These are phyloP conservation scores for Phymatocera aterrima DNA, from an alignment of 2,888 invertebrate genomes.

Conservation along the genomic window DNA sequence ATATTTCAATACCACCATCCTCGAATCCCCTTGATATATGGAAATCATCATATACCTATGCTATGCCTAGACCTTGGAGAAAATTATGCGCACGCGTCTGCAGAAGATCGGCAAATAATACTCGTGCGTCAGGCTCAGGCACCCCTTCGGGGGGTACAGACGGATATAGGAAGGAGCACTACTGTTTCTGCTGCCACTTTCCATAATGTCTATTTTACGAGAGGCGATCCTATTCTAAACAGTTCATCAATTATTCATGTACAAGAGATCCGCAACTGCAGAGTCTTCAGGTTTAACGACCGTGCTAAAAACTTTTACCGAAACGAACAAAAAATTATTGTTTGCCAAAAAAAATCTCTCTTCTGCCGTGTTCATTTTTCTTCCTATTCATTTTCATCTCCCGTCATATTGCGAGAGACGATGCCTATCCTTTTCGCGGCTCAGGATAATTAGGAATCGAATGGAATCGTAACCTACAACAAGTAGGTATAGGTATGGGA, in stretches of 20 bases:
- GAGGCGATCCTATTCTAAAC: slow-evolving; percentile 1
- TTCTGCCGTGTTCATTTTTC: too few relatives aligned
- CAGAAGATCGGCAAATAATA: slow-evolving; percentile 27
- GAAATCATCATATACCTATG: too few relatives aligned
- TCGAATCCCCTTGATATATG: background rate
- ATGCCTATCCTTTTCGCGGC: background rate
- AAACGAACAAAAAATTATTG: too few relatives aligned
- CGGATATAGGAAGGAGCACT: background rate
- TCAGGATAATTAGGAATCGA: slow-evolving; percentile 5
- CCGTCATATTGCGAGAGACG: too few relatives aligned
- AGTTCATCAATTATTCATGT: slow-evolving; percentile 20
- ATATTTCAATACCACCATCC: background rate
- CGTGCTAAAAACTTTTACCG: too few relatives aligned
- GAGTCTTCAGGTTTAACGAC: too few relatives aligned
- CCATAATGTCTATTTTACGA: slow-evolving; percentile 32
- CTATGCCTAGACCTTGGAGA: background rate
- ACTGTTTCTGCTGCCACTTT: background rate
- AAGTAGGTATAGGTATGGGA: background rate
- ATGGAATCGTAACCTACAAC: background rate
- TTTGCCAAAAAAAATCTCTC: too few relatives aligned
- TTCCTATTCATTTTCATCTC: too few relatives aligned
- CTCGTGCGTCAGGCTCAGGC: background rate
- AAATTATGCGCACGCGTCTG: slow-evolving; percentile 43
- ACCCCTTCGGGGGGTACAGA: background rate
- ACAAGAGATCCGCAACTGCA: background rate